These are phyloP conservation scores for Panthera leo DNA, from an alignment of 2,113 vertebrate species.

Conservation along the genomic window DNA sequence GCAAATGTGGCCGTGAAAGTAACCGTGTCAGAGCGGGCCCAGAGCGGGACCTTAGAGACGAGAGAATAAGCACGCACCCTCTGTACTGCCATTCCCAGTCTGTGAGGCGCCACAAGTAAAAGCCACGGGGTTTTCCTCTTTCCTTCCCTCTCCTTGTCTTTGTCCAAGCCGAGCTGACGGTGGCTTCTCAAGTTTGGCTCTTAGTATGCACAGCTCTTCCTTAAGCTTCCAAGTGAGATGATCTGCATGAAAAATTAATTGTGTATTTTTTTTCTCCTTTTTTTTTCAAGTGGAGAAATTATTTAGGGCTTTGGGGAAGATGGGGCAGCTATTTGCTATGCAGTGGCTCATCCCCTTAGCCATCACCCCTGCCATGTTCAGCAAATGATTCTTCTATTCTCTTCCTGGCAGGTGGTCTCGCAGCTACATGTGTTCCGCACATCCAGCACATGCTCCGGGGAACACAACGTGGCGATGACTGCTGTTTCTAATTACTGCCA, in stretches of 20 bases:
- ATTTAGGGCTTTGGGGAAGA: constrained; percentile 73
- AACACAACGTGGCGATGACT: constrained; percentile 9
- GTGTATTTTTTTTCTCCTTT: constrained; percentile 7
- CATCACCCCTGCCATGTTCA: constrained; percentile 76
- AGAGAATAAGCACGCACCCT: neutral
- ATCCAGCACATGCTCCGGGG: constrained; percentile 65
- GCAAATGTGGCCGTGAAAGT: neutral
- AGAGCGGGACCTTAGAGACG: neutral
- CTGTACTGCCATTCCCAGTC: accelerated
- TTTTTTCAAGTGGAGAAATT: constrained; percentile 64
- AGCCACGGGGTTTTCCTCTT: accelerated
- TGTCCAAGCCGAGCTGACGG: neutral
- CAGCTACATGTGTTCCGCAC: constrained; percentile 72
- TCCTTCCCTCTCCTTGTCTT: neutral
- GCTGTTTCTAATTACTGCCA: constrained; percentile 76
- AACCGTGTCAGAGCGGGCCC: neutral
- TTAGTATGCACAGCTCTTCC: constrained; percentile 53
- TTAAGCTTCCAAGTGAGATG: constrained; percentile 61
- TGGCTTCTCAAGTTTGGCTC: constrained; percentile 35
- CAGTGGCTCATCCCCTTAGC: constrained; percentile 55
- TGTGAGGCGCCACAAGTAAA: accelerated
- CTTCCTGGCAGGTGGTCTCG: constrained; percentile 77
- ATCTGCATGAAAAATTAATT: constrained; percentile 73
- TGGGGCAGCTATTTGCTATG: constrained; percentile 64
- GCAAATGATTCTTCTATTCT: constrained; percentile 71